phyloP scores from a whole-genome alignment of 1,140 invertebrate species.

The Brachionus plicatilis region DNA sequence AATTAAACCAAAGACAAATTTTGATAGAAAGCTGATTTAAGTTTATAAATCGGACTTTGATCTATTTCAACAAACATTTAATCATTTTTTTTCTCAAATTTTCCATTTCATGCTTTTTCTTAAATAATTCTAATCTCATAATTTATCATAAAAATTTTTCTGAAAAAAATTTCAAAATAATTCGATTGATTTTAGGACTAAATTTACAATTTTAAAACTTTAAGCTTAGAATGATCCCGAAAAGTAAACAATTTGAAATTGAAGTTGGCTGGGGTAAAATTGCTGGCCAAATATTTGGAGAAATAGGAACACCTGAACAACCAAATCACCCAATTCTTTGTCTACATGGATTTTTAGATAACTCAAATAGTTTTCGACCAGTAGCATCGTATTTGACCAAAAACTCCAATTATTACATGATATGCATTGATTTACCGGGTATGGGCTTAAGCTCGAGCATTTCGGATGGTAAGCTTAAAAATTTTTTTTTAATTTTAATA shows the following conservation, averaged over 20 bases:
- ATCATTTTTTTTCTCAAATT: not conserved
- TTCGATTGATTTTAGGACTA: not conserved
- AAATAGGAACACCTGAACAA: not conserved
- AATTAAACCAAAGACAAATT: not conserved
- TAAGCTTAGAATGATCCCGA: not conserved
- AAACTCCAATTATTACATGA: conserved; percentile 5
- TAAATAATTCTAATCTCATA: not conserved
- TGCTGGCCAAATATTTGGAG: conserved; percentile 26
- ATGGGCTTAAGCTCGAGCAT: conserved; percentile 28
- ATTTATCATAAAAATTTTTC: not conserved
- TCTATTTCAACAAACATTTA: not conserved
- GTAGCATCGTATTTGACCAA: conserved; percentile 10
- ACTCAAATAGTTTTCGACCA: conserved; percentile 28
- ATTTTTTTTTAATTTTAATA: not conserved
- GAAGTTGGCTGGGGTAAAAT: conserved; percentile 37
- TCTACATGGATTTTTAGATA: conserved; percentile 28
- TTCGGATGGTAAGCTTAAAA: not conserved
- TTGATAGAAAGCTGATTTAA: not conserved
- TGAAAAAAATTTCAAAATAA: not conserved
- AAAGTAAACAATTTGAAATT: conserved; percentile 25
- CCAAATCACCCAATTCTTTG: not conserved
- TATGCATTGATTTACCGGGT: conserved; percentile 14
- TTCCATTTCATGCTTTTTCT: not conserved
- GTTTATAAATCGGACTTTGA: not conserved
- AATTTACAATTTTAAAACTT: not conserved